Evolutionary conservation across 35 echinoderm and acorn worm species (phyloP).

Genomic region (Anneissia japonica): DNA sequence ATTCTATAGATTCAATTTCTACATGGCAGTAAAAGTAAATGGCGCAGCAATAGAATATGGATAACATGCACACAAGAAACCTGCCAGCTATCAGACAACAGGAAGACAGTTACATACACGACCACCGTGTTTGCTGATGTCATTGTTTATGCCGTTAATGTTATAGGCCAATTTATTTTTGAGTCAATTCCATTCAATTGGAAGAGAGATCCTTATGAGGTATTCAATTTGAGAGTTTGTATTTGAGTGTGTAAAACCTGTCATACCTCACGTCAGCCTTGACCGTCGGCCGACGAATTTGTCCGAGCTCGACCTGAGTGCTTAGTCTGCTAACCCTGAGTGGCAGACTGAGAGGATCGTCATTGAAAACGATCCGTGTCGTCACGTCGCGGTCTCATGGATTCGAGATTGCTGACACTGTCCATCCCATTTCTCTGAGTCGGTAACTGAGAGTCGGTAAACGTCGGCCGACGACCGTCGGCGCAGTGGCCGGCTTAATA

Average conservation of each 20-base stretch:
- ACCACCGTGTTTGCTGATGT: conserved; percentile 6
- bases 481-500: too few species aligned
- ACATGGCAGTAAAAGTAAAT: background rate
- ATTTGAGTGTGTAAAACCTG: background rate
- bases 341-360: too few species aligned
- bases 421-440: too few species aligned
- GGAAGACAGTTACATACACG: conserved; percentile 18
- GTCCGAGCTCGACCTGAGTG: too few species aligned
- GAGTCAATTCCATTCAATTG: conserved; percentile 63
- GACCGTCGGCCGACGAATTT: too few species aligned
- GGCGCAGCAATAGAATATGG: conserved; percentile 20
- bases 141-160: conserved; percentile 52
- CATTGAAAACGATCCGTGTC: too few species aligned
- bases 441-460: too few species aligned
- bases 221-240: background rate
- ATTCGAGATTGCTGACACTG: too few species aligned
- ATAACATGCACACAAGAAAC: conserved; percentile 29
- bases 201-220: conserved; percentile 54
- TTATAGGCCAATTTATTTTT: conserved; percentile 62
- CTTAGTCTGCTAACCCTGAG: too few species aligned
- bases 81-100: conserved; percentile 34
- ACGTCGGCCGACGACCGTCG: too few species aligned
- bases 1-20: background rate
- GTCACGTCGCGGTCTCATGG: too few species aligned
- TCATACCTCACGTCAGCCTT: too few species aligned